These are phyloP conservation scores for Aphidius ervi DNA, from an alignment of 1,140 invertebrate genomes.

Conservation along the genomic window DNA sequence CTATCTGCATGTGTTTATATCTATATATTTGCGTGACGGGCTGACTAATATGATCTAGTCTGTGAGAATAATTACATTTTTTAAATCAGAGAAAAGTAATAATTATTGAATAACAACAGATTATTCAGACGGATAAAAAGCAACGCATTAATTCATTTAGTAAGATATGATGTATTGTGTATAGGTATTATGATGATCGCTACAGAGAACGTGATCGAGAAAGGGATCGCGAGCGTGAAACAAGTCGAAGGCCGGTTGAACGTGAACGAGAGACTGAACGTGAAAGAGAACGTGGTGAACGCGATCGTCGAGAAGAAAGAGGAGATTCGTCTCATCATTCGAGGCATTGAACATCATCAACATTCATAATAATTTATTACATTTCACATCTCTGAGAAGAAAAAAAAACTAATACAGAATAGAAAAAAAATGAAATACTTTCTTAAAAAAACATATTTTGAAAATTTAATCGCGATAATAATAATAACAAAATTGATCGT, in stretches of 20 bases:
- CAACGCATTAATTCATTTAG: too few species aligned
- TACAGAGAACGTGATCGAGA: slow-evolving; percentile 65
- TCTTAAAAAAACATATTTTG: slow-evolving; percentile 6
- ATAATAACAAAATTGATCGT: too few species aligned
- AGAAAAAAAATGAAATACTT: slow-evolving; percentile 13
- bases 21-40: too few species aligned
- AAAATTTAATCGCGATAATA: not conserved
- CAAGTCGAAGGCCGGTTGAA: slow-evolving; percentile 9
- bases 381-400: slow-evolving; percentile 2
- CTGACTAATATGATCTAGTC: too few species aligned
- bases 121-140: not conserved
- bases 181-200: slow-evolving; percentile 76
- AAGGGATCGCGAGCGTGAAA: slow-evolving; percentile 50
- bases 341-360: slow-evolving; percentile 55
- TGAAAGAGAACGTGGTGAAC: slow-evolving; percentile 59
- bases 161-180: slow-evolving; percentile 33
- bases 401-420: slow-evolving; percentile 2
- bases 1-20: too few species aligned
- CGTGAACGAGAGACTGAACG: slow-evolving; percentile 52
- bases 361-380: slow-evolving; percentile 2
- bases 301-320: slow-evolving; percentile 65
- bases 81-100: too few species aligned
- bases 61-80: too few species aligned
- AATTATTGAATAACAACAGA: too few species aligned
- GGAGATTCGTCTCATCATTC: slow-evolving; percentile 65